phyloP scores from a whole-genome alignment of 2,888 invertebrate species.

The Drosophila ustulata region DNA sequence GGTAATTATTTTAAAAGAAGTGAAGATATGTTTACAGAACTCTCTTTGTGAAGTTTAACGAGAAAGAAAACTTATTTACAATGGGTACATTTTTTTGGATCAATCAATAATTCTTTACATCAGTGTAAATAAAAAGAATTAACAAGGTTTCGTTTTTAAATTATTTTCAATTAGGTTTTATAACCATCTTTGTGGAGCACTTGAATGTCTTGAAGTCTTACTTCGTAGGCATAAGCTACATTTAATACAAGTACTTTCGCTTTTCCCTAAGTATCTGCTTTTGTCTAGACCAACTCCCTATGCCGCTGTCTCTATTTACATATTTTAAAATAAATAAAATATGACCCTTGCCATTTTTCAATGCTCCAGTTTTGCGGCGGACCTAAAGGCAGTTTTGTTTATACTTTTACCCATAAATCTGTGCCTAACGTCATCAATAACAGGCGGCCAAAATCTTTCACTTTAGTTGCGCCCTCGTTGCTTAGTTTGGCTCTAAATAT shows the following conservation, averaged over 20 bases:
- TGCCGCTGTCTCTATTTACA: background rate
- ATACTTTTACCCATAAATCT: conserved; percentile 51
- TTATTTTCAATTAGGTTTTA: no score
- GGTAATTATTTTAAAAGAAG: no score
- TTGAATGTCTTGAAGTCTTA: background rate
- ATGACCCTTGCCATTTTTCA: background rate
- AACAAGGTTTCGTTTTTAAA: no score
- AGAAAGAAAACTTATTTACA: no score
- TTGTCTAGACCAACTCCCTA: background rate
- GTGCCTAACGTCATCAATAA: conserved; percentile 23
- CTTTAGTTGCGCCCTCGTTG: conserved; percentile 25
- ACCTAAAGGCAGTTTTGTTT: conserved; percentile 5
- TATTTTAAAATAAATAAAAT: background rate
- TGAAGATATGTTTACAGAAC: no score
- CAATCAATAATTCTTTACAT: no score
- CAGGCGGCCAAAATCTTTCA: conserved; percentile 39
- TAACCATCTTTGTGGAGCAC: background rate
- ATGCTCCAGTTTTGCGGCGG: background rate
- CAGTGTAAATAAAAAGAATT: no score
- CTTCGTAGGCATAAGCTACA: background rate
- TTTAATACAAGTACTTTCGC: conserved; percentile 1
- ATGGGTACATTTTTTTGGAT: no score
- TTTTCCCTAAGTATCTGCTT: background rate
- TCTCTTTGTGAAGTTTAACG: no score
- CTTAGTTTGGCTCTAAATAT: background rate